Percentiles rank a stretch among this genome's conserved stretches.
Evolutionary conservation across 2,888 invertebrate species (phyloP).

Genomic region (Polyommatus icarus): DNA sequence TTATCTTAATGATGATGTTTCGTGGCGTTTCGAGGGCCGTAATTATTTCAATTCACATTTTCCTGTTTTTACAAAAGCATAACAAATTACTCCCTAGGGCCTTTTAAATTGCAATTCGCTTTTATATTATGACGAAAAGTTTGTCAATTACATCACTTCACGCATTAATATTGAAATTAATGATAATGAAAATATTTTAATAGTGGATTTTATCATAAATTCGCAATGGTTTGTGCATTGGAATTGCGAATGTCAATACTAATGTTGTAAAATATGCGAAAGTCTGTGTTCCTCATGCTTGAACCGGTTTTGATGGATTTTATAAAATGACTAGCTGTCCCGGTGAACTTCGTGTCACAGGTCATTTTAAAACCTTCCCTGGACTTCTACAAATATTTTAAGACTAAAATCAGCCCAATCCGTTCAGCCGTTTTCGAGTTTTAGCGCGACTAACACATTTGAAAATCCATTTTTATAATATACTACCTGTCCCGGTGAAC

Average conservation of each 20-base stretch:
- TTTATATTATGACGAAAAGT: conserved; percentile 15
- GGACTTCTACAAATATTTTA: too few relatives aligned
- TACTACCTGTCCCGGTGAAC: too few relatives aligned
- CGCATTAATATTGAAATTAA: conserved; percentile 1
- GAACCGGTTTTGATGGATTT: too few relatives aligned
- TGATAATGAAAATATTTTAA: neutral
- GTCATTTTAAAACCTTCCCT: too few relatives aligned
- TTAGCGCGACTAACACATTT: too few relatives aligned
- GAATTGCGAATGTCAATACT: neutral
- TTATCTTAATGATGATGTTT: conserved; percentile 30
- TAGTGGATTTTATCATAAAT: neutral
- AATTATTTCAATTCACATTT: conserved; percentile 32
- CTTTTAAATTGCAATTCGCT: conserved; percentile 21
- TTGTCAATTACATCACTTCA: conserved; percentile 19
- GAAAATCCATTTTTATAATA: too few relatives aligned
- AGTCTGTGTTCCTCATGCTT: too few relatives aligned
- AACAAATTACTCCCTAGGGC: conserved; percentile 23
- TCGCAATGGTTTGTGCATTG: neutral
- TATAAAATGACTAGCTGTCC: too few relatives aligned
- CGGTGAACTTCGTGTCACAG: too few relatives aligned
- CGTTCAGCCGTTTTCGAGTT: too few relatives aligned
- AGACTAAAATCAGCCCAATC: too few relatives aligned
- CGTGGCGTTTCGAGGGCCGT: conserved; percentile 28
- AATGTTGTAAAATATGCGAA: too few relatives aligned
- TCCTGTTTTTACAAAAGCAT: conserved; percentile 29